A percentile compares a stretch with the other conserved stretches of the same genome.
Evolutionary conservation across 2,888 invertebrate species (phyloP).

Genomic region (Chelonus formosanus): DNA sequence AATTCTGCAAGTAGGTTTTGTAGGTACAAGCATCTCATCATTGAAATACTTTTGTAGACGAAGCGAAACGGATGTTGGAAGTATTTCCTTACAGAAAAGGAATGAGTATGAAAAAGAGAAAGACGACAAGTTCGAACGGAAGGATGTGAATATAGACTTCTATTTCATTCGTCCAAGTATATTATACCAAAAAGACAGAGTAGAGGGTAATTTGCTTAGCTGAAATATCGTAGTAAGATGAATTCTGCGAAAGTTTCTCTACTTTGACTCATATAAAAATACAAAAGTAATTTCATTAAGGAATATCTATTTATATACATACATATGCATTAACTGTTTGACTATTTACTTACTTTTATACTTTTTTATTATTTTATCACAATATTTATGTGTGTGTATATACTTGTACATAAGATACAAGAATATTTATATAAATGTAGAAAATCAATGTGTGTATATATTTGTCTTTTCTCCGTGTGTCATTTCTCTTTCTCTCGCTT

Average conservation of each 20-base stretch:
- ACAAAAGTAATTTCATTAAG: slow-evolving; percentile 15
- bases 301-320: slow-evolving; percentile 6
- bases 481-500: slow-evolving; percentile 24
- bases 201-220: slow-evolving; percentile 14
- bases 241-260: slow-evolving; percentile 16
- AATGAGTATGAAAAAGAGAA: slow-evolving; percentile 4
- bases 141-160: slow-evolving; percentile 31
- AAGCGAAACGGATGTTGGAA: slow-evolving; percentile 35
- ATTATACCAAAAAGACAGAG: not conserved
- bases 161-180: slow-evolving; percentile 2
- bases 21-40: slow-evolving; percentile 29
- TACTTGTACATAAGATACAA: slow-evolving; percentile 9
- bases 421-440: not conserved
- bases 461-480: too few relatives aligned
- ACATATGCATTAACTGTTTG: too few relatives aligned
- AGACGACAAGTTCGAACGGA: slow-evolving; percentile 21
- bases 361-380: not conserved
- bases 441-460: not conserved
- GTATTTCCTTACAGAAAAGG: slow-evolving; percentile 12
- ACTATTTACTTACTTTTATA: too few relatives aligned
- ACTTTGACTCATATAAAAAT: slow-evolving; percentile 23
- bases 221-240: slow-evolving; percentile 3
- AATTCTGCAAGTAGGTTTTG: slow-evolving; percentile 43
- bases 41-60: slow-evolving; percentile 22
- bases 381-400: not conserved